Evolutionary conservation across 37 sponge, comb jelly and placozoan species (phyloP).

Genomic region (Ephydatia muelleri): DNA sequence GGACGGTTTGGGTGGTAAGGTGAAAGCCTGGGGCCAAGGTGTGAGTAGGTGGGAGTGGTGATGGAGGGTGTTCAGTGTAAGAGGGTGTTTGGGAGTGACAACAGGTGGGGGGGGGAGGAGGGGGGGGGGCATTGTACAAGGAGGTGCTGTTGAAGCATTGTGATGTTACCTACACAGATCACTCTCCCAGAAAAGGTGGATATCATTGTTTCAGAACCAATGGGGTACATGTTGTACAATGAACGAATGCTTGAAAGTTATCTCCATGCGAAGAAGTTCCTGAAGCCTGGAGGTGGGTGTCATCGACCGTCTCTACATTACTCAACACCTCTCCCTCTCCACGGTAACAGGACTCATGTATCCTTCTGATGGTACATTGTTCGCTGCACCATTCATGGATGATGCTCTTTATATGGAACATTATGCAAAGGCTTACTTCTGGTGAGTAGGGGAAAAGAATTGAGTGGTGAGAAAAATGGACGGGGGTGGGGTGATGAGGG

Average conservation of each 20-base stretch:
- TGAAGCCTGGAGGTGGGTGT: constrained; percentile 78
- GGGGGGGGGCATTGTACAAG: neutral
- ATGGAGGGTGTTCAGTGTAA: neutral
- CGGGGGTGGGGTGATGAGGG: too few relatives aligned
- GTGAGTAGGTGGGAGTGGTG: neutral
- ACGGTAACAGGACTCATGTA: constrained; percentile 77
- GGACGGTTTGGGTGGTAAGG: too few relatives aligned
- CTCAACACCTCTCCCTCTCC: neutral
- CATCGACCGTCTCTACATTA: neutral
- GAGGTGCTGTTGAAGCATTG: too few relatives aligned
- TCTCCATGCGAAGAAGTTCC: constrained; percentile 94
- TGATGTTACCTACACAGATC: too few relatives aligned
- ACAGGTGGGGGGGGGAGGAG: neutral
- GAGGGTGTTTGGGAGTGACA: too few relatives aligned
- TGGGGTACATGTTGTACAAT: constrained; percentile 98
- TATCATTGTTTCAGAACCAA: constrained; percentile 95
- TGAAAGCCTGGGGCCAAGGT: too few relatives aligned
- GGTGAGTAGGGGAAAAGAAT: constrained; percentile 38
- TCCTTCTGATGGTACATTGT: constrained; percentile 89
- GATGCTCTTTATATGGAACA: constrained; percentile 92
- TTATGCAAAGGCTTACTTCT: constrained; percentile 80
- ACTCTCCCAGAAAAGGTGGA: constrained; percentile 93
- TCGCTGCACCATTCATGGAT: constrained; percentile 93
- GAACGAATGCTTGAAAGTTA: constrained; percentile 97
- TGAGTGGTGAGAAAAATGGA: too few relatives aligned